Percentiles rank a stretch among this genome's conserved stretches.
These are phyloP conservation scores for Pelobates cultripes DNA, from an alignment of 2,797 vertebrate genomes.

Conservation along the genomic window DNA sequence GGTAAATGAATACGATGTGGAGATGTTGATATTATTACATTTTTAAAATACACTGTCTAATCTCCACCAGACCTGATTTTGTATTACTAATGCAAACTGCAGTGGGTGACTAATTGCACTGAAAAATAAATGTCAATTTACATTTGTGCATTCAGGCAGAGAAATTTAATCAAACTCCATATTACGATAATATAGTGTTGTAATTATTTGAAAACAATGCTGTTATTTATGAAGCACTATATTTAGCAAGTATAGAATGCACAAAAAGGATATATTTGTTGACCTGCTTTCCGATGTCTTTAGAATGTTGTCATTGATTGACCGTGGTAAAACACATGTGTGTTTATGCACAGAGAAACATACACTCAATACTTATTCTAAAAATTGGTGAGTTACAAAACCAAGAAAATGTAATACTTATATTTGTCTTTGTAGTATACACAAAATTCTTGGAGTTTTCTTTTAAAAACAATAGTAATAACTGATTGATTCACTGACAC, in stretches of 20 bases:
- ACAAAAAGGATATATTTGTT: background rate
- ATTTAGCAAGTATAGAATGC: slow-evolving; percentile 3
- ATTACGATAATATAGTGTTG: slow-evolving; percentile 38
- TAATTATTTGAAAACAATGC: slow-evolving; percentile 42
- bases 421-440: too few relatives aligned
- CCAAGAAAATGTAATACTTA: too few relatives aligned
- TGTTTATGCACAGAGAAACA: background rate
- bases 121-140: slow-evolving; percentile 41
- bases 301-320: background rate
- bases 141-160: slow-evolving; percentile 41
- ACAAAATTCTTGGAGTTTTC: too few relatives aligned
- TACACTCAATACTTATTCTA: too few relatives aligned
- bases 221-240: slow-evolving; percentile 24
- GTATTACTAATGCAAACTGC: slow-evolving; percentile 12
- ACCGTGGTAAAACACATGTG: background rate
- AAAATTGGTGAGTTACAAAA: too few relatives aligned
- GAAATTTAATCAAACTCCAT: slow-evolving; percentile 30
- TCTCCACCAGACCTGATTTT: slow-evolving; percentile 35
- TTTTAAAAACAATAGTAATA: too few relatives aligned
- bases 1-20: slow-evolving; percentile 8
- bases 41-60: slow-evolving; percentile 9
- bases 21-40: slow-evolving; percentile 32
- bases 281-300: slow-evolving; percentile 1
- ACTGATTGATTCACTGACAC: too few relatives aligned
- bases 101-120: slow-evolving; percentile 39